phyloP scores from a whole-genome alignment of 2,888 invertebrate species.

The Allygus modestus region DNA sequence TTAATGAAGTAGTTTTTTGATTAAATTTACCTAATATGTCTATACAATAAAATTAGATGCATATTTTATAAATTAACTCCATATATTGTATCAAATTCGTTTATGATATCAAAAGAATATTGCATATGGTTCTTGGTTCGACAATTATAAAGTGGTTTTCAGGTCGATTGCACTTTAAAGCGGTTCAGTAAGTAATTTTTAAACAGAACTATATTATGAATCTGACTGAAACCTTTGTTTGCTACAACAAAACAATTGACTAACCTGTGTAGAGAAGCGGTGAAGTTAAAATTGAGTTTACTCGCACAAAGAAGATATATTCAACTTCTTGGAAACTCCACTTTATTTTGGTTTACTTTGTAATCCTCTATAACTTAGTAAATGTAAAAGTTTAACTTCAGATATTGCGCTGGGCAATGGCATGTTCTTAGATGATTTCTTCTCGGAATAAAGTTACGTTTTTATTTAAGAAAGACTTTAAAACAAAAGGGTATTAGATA shows the following conservation, averaged over 20 bases:
- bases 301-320: conserved; percentile 21
- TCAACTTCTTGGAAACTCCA: conserved; percentile 30
- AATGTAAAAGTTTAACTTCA: conserved; percentile 28
- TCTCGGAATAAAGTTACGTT: background rate
- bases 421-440: background rate
- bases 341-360: conserved; percentile 25
- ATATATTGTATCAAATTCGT: no score
- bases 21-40: no score
- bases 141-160: no score
- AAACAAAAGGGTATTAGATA: no score
- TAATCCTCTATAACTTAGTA: conserved; percentile 40
- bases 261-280: background rate
- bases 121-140: no score
- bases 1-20: no score
- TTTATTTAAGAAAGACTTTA: background rate
- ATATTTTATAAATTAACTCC: no score
- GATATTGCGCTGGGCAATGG: conserved; percentile 15
- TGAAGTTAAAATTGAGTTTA: conserved; percentile 41
- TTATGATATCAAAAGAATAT: no score
- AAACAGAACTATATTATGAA: no score
- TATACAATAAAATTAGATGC: no score
- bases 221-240: background rate
- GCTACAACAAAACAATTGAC: background rate
- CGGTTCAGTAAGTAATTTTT: no score
- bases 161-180: no score